A percentile compares a stretch with the other conserved stretches of the same genome.
phyloP scores from a whole-genome alignment of 2,797 vertebrate species.

The Morelia viridis region DNA sequence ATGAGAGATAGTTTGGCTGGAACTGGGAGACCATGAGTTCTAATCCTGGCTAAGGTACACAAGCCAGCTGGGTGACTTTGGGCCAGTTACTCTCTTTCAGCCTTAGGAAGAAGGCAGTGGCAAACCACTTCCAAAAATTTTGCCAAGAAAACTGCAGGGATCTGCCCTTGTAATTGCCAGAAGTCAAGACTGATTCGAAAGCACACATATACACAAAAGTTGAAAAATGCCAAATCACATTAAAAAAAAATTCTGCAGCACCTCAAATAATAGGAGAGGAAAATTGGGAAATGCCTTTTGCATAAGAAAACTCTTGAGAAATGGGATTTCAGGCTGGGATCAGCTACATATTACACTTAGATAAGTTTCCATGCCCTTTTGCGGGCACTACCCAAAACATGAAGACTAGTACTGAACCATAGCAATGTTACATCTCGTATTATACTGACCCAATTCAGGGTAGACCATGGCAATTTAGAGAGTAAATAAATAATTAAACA shows the following conservation, averaged over 20 bases:
- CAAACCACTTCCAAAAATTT: not conserved
- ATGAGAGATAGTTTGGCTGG: not conserved
- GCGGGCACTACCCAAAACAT: not conserved
- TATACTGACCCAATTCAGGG: not conserved
- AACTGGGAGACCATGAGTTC: not conserved
- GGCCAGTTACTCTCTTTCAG: not conserved
- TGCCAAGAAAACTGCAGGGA: not conserved
- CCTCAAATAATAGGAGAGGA: not conserved
- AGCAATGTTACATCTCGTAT: not conserved
- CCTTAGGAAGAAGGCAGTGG: not conserved
- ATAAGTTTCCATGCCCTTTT: not conserved
- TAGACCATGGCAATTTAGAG: not conserved
- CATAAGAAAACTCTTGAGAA: not conserved
- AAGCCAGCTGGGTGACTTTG: not conserved
- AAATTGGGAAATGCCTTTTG: not conserved
- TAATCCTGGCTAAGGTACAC: not conserved
- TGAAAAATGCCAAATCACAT: not conserved
- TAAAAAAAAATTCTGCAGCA: not conserved
- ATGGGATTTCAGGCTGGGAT: not conserved
- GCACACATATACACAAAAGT: not conserved
- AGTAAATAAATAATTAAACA: not conserved
- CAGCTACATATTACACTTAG: not conserved
- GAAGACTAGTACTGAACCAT: not conserved
- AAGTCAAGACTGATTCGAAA: not conserved
- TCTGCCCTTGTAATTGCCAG: too few relatives aligned